phyloP scores from a whole-genome alignment of 1,140 invertebrate species.

The Neodiprion fabricii region DNA sequence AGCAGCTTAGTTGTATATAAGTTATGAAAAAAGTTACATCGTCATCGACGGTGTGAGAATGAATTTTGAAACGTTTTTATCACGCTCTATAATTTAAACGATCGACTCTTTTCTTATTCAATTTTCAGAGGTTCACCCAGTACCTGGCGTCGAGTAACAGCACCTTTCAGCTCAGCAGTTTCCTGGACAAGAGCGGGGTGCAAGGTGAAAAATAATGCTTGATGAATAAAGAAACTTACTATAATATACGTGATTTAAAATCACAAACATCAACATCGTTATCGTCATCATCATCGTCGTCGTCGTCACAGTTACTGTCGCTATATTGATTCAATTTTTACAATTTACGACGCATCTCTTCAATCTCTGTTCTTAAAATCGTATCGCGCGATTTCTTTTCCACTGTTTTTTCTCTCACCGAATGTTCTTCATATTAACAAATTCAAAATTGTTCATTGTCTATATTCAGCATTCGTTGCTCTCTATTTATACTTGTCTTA shows the following conservation, averaged over 20 bases:
- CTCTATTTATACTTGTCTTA: not conserved
- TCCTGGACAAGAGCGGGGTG: constrained; percentile 94
- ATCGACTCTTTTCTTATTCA: constrained; percentile 46
- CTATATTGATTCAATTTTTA: not conserved
- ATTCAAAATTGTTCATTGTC: too few species aligned
- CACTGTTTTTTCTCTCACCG: not conserved
- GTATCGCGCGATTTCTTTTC: not conserved
- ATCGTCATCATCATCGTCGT: not conserved
- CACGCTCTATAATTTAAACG: not conserved
- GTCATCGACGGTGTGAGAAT: too few species aligned
- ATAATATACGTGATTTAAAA: too few species aligned
- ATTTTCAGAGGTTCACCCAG: constrained; percentile 97
- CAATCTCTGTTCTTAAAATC: not conserved
- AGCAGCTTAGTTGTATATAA: too few species aligned
- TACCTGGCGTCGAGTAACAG: constrained; percentile 99
- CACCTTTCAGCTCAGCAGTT: constrained; percentile 97
- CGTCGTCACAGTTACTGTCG: not conserved
- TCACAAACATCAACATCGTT: not conserved
- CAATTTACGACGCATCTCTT: not conserved
- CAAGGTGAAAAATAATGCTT: constrained; percentile 75
- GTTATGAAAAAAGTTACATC: too few species aligned
- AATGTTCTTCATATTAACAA: not conserved
- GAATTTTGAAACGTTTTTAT: too few species aligned
- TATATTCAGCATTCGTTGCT: not conserved
- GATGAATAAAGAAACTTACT: not conserved